Conservation (phyloP, 1,140 invertebrate genomes). For the Orchestia grillus region DNA sequence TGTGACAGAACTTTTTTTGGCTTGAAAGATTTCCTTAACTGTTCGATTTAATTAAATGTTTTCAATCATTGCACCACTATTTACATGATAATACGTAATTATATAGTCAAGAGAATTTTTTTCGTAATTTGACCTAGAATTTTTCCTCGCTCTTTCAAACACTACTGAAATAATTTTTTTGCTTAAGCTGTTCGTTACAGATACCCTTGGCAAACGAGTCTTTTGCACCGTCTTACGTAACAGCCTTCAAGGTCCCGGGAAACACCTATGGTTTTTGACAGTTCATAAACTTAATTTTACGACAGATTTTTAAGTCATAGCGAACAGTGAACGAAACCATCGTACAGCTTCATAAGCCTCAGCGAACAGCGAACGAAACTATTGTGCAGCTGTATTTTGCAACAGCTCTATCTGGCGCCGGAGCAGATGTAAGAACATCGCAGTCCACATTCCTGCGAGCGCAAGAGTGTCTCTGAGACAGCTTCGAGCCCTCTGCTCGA, state of each 20-base stretch:
- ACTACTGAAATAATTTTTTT: no score
- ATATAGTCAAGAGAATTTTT: no score
- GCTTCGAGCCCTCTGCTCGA: not conserved
- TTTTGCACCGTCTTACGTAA: not conserved
- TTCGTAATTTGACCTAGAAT: no score
- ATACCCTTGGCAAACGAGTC: no score
- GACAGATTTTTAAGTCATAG: not conserved
- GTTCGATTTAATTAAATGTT: no score
- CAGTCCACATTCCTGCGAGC: not conserved
- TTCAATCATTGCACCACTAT: no score
- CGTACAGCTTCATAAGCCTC: not conserved
- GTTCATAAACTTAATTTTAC: not conserved
- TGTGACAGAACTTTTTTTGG: no score
- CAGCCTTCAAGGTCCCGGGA: not conserved
- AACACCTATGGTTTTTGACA: not conserved
- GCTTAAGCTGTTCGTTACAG: no score
- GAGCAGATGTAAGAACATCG: constrained; percentile 18
- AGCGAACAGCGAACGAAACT: not conserved
- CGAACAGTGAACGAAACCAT: not conserved
- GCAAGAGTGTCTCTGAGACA: constrained; percentile 33
- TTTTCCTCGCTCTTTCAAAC: no score
- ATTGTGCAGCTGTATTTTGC: not conserved
- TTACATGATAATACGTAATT: no score
- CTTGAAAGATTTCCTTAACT: no score
- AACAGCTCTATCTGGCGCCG: not conserved